These are phyloP conservation scores for Diaprepes abbreviatus DNA, from an alignment of 2,888 invertebrate species.

Conservation along the genomic window DNA sequence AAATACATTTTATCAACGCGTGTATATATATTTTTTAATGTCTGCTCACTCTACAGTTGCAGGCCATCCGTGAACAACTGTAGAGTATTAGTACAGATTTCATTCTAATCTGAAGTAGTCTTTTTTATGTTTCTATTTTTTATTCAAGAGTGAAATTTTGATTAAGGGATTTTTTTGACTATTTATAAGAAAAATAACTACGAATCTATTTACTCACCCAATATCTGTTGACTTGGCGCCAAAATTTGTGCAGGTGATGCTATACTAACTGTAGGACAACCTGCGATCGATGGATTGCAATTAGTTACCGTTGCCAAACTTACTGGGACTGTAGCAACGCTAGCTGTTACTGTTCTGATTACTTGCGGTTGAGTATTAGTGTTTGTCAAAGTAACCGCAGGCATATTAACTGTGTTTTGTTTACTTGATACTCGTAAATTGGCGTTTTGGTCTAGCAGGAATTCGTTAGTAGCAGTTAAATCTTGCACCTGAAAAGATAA, in stretches of 20 bases:
- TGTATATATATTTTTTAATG: too few relatives aligned
- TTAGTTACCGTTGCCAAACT: constrained; percentile 74
- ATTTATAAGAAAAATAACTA: too few relatives aligned
- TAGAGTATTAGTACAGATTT: too few relatives aligned
- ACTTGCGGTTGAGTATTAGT: constrained; percentile 64
- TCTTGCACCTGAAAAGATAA: constrained; percentile 74
- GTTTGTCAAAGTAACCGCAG: constrained; percentile 72
- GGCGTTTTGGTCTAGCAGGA: constrained; percentile 83
- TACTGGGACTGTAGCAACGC: constrained; percentile 74
- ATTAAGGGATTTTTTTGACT: too few relatives aligned
- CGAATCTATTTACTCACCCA: constrained; percentile 62
- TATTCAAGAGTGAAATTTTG: too few relatives aligned
- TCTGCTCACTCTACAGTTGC: too few relatives aligned
- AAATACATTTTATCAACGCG: too few relatives aligned
- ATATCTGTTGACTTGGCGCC: constrained; percentile 67
- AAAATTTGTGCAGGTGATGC: constrained; percentile 70
- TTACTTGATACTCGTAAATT: constrained; percentile 76
- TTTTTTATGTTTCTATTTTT: too few relatives aligned
- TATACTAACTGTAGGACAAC: constrained; percentile 73
- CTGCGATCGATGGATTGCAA: constrained; percentile 70
- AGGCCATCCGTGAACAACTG: too few relatives aligned
- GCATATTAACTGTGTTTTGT: constrained; percentile 72
- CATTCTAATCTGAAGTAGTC: too few relatives aligned
- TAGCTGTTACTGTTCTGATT: constrained; percentile 72
- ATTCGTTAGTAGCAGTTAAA: constrained; percentile 83